Evolutionary conservation across 2,113 vertebrate species (phyloP).

Genomic region (Lates calcarifer): DNA sequence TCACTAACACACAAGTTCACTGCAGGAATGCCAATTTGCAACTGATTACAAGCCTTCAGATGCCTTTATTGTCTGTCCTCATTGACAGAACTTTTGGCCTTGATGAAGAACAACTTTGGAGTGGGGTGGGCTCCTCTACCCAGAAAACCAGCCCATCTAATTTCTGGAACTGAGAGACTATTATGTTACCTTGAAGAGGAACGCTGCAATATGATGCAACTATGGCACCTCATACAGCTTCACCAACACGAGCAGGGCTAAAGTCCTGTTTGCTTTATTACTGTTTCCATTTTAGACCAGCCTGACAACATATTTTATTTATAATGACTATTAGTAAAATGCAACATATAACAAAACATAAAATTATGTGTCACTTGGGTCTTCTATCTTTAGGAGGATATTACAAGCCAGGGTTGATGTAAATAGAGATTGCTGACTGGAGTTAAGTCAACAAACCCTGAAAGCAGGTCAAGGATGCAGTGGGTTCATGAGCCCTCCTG

Average conservation of each 20-base stretch:
- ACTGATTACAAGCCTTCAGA: background rate
- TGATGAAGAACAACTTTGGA: constrained; percentile 18
- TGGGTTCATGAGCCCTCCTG: constrained; percentile 8
- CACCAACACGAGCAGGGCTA: background rate
- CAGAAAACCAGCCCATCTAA: constrained; percentile 5
- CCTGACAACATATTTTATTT: too few species aligned
- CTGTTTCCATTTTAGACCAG: background rate
- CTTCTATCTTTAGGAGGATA: background rate
- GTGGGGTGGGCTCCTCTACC: constrained; percentile 8
- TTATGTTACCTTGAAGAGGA: constrained; percentile 23
- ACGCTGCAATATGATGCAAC: constrained; percentile 15
- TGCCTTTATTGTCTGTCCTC: background rate
- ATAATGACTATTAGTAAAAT: too few species aligned
- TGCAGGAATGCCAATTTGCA: background rate
- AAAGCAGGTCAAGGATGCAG: constrained; percentile 47
- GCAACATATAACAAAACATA: background rate
- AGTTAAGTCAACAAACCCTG: constrained; percentile 42
- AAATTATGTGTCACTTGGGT: background rate
- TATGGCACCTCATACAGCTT: background rate
- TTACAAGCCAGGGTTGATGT: background rate
- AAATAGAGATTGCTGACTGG: background rate
- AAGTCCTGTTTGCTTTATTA: background rate
- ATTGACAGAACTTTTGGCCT: constrained; percentile 24
- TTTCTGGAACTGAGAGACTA: constrained; percentile 42
- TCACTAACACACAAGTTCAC: background rate